Evolutionary conservation across 2,888 invertebrate genomes (phyloP).

Genomic region (Acronicta alni): DNA sequence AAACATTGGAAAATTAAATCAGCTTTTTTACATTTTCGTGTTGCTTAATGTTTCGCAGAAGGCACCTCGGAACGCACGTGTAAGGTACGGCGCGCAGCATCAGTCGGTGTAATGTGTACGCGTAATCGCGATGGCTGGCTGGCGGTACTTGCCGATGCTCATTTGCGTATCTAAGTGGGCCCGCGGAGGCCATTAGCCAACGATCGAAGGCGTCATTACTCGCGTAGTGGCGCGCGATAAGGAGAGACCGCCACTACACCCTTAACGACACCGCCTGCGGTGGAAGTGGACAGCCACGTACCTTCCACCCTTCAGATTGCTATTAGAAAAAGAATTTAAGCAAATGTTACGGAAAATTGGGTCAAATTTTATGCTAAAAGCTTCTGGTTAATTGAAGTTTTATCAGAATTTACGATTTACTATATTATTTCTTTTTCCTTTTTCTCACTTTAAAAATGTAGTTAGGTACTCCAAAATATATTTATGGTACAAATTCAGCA

Average conservation of each 20-base stretch:
- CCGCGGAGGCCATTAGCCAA: constrained; percentile 86
- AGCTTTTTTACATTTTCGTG: neutral
- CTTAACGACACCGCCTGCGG: constrained; percentile 78
- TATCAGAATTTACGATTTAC: constrained; percentile 51
- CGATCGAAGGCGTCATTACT: constrained; percentile 88
- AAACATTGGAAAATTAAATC: no score
- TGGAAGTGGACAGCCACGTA: constrained; percentile 80
- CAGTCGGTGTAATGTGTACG: constrained; percentile 69
- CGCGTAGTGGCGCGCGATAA: constrained; percentile 84
- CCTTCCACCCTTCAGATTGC: constrained; percentile 65
- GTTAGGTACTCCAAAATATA: no score
- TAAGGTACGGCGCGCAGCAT: constrained; percentile 48
- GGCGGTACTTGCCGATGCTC: constrained; percentile 81
- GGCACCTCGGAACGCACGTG: constrained; percentile 36
- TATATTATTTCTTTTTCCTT: constrained; percentile 37
- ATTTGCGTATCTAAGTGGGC: constrained; percentile 89
- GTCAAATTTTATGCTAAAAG: constrained; percentile 57
- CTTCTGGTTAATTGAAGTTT: constrained; percentile 55
- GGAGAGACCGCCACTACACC: constrained; percentile 77
- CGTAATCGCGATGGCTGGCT: constrained; percentile 72
- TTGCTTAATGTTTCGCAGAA: constrained; percentile 8
- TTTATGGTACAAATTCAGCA: constrained; percentile 1
- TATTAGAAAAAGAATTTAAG: constrained; percentile 62
- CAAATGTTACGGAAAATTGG: constrained; percentile 58
- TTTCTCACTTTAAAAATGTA: constrained; percentile 13